Evolutionary conservation across 2,113 vertebrate species (phyloP).

Genomic region (Hiodon tergisus): DNA sequence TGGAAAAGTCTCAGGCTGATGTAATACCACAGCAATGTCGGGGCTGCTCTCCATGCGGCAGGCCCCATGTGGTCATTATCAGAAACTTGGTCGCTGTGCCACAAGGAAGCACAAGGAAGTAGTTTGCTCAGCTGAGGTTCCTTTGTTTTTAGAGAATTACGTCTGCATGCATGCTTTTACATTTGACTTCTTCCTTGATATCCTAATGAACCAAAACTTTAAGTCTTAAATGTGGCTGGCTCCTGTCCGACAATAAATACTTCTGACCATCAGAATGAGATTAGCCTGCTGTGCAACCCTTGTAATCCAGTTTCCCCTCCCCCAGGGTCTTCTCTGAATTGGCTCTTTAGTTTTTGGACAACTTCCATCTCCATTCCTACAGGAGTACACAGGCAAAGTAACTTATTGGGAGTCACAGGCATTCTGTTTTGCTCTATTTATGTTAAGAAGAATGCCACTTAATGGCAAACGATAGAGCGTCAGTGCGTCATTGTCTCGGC

Average conservation of each 20-base stretch:
- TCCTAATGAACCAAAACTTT: neutral
- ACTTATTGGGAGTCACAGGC: too few relatives aligned
- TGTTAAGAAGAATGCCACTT: too few relatives aligned
- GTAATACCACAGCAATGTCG: slow-evolving; percentile 20
- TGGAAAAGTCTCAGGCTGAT: slow-evolving; percentile 19
- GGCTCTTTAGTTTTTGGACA: too few relatives aligned
- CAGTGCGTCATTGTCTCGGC: too few relatives aligned
- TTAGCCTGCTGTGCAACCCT: too few relatives aligned
- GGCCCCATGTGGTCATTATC: neutral
- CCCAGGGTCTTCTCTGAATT: too few relatives aligned
- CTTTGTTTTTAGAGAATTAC: neutral
- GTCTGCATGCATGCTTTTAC: neutral
- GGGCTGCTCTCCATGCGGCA: neutral
- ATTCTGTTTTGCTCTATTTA: too few relatives aligned
- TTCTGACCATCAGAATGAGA: neutral
- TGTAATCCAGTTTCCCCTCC: too few relatives aligned
- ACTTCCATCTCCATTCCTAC: too few relatives aligned
- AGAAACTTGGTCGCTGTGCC: neutral
- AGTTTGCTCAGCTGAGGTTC: neutral
- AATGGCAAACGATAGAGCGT: too few relatives aligned
- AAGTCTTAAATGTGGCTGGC: neutral
- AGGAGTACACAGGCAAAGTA: too few relatives aligned
- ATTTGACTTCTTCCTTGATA: neutral
- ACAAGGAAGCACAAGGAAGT: neutral
- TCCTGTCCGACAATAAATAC: neutral